A percentile compares a stretch with the other conserved stretches of the same genome.
These are phyloP conservation scores for Hypomecis atomaria DNA, from an alignment of 2,888 invertebrate genomes.

Conservation along the genomic window DNA sequence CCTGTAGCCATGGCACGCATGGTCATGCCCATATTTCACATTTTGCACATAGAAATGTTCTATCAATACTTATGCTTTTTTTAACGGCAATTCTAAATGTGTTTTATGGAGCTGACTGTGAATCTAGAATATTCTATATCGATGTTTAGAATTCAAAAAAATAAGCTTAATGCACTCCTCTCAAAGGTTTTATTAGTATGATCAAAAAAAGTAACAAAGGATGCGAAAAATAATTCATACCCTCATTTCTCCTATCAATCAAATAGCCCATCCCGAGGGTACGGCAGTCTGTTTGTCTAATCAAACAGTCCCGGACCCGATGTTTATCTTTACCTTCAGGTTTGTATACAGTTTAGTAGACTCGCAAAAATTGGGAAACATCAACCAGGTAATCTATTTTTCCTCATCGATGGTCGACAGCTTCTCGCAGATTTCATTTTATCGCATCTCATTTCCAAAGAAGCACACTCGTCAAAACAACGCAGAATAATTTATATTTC, in stretches of 20 bases:
- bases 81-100: no score
- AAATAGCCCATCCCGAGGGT: slow-evolving; percentile 33
- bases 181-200: no score
- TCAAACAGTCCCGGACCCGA: slow-evolving; percentile 37
- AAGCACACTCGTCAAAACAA: slow-evolving; percentile 51
- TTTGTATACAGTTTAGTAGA: slow-evolving; percentile 23
- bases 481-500: slow-evolving; percentile 55
- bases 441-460: slow-evolving; percentile 42
- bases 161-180: no score
- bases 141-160: no score
- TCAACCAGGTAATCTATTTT: slow-evolving; percentile 43
- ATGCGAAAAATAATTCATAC: slow-evolving; percentile 18
- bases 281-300: slow-evolving; percentile 38
- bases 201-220: slow-evolving; percentile 11
- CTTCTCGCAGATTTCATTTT: slow-evolving; percentile 33
- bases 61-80: no score
- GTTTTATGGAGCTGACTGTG: no score
- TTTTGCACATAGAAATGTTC: no score
- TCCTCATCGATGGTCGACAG: slow-evolving; percentile 36
- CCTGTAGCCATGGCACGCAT: no score
- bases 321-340: slow-evolving; percentile 41
- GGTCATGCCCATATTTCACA: no score
- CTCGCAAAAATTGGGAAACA: slow-evolving; percentile 40
- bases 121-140: no score
- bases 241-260: slow-evolving; percentile 39